These are phyloP conservation scores for Zaprionus vittiger DNA, from an alignment of 1,140 invertebrate genomes.

Conservation along the genomic window DNA sequence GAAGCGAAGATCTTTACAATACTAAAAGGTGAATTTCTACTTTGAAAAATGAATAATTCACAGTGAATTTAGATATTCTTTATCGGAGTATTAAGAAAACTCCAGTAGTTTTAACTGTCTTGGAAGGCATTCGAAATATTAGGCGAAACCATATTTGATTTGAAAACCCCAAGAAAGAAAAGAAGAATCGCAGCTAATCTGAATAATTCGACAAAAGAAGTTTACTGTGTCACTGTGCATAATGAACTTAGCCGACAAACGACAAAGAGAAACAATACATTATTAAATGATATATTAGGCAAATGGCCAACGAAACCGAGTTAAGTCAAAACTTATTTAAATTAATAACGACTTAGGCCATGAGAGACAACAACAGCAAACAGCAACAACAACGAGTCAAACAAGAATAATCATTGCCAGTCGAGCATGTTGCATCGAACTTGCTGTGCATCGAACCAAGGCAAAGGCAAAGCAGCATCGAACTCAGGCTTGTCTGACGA, in stretches of 20 bases:
- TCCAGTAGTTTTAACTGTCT: conserved; percentile 3
- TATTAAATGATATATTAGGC: conserved; percentile 13
- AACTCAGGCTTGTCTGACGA: background rate
- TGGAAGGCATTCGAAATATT: background rate
- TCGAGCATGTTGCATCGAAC: conserved; percentile 16
- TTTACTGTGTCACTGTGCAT: background rate
- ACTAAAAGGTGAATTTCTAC: background rate
- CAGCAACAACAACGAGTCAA: background rate
- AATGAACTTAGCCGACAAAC: conserved; percentile 1
- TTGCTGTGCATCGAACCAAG: background rate
- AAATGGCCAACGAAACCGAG: conserved; percentile 5
- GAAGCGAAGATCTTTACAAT: background rate
- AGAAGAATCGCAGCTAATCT: conserved; percentile 1
- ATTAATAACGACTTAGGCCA: conserved; percentile 6
- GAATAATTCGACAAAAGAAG: conserved; percentile 6
- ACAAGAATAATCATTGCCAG: background rate
- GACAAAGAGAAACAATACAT: conserved; percentile 2
- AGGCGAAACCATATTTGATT: background rate
- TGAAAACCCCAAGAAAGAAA: background rate
- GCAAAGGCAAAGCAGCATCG: background rate
- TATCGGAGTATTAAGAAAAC: background rate
- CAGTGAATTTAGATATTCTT: background rate
- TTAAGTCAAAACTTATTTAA: conserved; percentile 11
- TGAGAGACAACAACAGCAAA: background rate
- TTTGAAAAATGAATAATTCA: background rate